Conservation (phyloP, 92 coral and sea anemone species). For the Palythoa grandis region DNA sequence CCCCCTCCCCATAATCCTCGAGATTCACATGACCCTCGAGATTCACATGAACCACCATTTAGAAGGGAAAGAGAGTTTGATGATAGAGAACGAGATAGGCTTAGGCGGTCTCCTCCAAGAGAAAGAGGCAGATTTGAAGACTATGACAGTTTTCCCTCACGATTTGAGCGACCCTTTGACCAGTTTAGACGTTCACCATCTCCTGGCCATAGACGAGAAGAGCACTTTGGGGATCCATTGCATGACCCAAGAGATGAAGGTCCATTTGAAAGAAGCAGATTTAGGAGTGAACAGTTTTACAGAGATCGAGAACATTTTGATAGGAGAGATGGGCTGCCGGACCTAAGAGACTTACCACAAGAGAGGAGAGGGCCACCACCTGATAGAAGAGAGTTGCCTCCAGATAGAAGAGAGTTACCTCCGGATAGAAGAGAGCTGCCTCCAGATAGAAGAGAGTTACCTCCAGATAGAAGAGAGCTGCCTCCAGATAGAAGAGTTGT, state of each 20-base stretch:
- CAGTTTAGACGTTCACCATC: conserved; percentile 74
- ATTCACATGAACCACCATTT: conserved; percentile 63
- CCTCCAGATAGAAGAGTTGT: conserved; percentile 1
- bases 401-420: conserved; percentile 7
- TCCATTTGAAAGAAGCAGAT: conserved; percentile 81
- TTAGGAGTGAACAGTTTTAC: conserved; percentile 77
- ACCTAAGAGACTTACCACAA: conserved; percentile 26
- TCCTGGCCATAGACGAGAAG: conserved; percentile 72
- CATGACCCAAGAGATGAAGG: conserved; percentile 69
- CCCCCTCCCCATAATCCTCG: conserved; percentile 48
- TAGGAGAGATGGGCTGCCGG: conserved; percentile 54
- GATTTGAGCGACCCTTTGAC: conserved; percentile 78
- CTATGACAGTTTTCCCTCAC: conserved; percentile 75
- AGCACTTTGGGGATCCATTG: conserved; percentile 59
- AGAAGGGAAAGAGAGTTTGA: conserved; percentile 69
- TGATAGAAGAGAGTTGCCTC: conserved; percentile 26
- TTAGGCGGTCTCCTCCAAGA: conserved; percentile 72
- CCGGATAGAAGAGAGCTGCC: conserved; percentile 3
- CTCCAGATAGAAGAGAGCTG: conserved; percentile 5
- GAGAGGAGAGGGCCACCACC: conserved; percentile 33
- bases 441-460: conserved; percentile 6
- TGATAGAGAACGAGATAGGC: conserved; percentile 65
- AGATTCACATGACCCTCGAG: conserved; percentile 49
- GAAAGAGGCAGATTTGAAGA: conserved; percentile 76
- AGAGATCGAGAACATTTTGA: conserved; percentile 73